phyloP scores from a whole-genome alignment of 2,888 invertebrate species.

The Apeira syringaria region DNA sequence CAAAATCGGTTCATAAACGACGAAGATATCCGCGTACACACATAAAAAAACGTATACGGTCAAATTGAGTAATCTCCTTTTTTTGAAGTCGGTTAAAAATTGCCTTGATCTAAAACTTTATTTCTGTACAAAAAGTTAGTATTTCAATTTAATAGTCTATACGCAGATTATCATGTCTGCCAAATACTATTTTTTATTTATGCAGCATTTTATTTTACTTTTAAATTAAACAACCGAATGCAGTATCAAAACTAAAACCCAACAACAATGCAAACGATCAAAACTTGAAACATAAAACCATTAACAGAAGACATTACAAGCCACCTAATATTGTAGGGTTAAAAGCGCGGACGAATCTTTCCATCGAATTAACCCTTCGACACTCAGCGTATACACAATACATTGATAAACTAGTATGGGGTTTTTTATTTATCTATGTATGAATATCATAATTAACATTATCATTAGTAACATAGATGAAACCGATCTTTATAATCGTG shows the following conservation, averaged over 20 bases:
- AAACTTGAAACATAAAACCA: constrained; percentile 15
- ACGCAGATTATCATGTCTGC: no score
- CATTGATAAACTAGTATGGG: neutral
- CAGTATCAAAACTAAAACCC: neutral
- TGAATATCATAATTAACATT: no score
- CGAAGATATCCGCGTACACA: no score
- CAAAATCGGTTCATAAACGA: no score
- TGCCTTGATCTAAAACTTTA: no score
- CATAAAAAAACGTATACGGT: no score
- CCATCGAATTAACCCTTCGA: constrained; percentile 75
- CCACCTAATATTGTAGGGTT: constrained; percentile 52
- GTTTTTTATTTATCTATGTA: no score
- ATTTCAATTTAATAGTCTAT: no score
- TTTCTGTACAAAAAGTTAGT: no score
- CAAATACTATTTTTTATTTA: no score
- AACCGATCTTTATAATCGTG: no score
- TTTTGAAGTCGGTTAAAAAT: neutral
- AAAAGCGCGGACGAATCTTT: constrained; percentile 56
- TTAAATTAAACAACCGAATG: neutral
- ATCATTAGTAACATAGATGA: no score
- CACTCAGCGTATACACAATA: constrained; percentile 29
- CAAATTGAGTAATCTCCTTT: neutral
- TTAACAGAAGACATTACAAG: constrained; percentile 42
- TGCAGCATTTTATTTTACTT: neutral
- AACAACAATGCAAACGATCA: constrained; percentile 7